Evolutionary conservation across 2,888 invertebrate species (phyloP).

Genomic region (Stenodera caucasica): DNA sequence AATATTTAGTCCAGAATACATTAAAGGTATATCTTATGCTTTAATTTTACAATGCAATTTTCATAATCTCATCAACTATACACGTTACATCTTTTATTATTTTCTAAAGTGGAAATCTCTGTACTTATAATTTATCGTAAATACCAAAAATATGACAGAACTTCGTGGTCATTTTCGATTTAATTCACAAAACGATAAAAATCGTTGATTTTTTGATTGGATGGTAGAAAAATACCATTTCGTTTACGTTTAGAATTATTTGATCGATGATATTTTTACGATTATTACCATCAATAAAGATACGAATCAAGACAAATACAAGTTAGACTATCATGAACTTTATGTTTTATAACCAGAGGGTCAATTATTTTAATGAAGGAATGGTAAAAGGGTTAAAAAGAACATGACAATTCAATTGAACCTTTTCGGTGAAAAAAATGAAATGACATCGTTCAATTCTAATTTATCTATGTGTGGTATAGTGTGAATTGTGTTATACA

Average conservation of each 20-base stretch:
- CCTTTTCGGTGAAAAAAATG: too few species aligned
- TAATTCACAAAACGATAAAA: too few species aligned
- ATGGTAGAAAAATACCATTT: too few species aligned
- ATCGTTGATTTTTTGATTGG: too few species aligned
- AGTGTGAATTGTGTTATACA: too few species aligned
- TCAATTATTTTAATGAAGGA: neutral
- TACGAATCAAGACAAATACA: too few species aligned
- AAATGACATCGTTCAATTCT: neutral
- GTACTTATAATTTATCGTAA: too few species aligned
- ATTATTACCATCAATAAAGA: neutral
- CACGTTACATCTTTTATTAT: neutral
- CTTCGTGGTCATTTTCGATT: too few species aligned
- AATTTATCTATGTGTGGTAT: neutral
- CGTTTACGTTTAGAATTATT: too few species aligned
- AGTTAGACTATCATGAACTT: neutral
- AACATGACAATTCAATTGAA: constrained; percentile 9
- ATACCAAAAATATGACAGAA: too few species aligned
- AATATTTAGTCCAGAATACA: constrained; percentile 6
- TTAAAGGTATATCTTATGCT: constrained; percentile 6
- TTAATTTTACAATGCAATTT: constrained; percentile 2
- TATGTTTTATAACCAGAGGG: neutral
- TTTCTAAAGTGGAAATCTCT: neutral
- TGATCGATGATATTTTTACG: too few species aligned
- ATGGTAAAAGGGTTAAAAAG: constrained; percentile 4
- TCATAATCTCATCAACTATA: constrained; percentile 2